A percentile compares a stretch with the other conserved stretches of the same genome.
These are phyloP conservation scores for Arnoldichthys spilopterus DNA, from an alignment of 2,797 vertebrate genomes.

Conservation along the genomic window DNA sequence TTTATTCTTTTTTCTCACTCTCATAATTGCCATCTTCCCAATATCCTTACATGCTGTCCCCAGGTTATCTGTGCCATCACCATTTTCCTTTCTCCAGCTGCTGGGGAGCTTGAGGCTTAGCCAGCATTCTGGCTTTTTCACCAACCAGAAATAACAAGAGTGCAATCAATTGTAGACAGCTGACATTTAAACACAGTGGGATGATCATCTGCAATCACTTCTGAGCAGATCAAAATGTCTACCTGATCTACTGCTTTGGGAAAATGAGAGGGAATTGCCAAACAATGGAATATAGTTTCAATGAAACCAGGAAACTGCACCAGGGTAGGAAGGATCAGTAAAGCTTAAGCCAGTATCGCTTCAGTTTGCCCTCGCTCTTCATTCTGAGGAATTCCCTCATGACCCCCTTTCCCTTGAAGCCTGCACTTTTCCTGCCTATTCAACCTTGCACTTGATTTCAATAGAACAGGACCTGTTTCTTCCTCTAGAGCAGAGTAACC, in stretches of 20 bases:
- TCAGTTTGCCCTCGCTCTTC: neutral
- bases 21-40: neutral
- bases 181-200: neutral
- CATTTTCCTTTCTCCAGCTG: neutral
- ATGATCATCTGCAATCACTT: neutral
- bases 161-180: neutral
- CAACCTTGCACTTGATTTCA: neutral
- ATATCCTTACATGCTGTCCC: neutral
- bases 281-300: neutral
- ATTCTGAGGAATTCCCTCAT: neutral
- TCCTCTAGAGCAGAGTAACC: neutral
- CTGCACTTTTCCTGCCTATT: conserved; percentile 15
- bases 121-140: neutral
- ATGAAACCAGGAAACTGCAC: neutral
- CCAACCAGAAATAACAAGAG: neutral
- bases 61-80: neutral
- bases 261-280: neutral
- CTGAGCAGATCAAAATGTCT: neutral
- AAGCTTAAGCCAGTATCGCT: neutral
- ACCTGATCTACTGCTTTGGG: too few species aligned
- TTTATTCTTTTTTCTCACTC: neutral
- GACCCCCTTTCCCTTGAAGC: conserved; percentile 2
- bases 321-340: neutral
- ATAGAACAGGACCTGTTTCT: conserved; percentile 4
- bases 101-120: neutral